Conservation (phyloP, 2,888 invertebrate genomes). For the Cephus sareptanus region DNA sequence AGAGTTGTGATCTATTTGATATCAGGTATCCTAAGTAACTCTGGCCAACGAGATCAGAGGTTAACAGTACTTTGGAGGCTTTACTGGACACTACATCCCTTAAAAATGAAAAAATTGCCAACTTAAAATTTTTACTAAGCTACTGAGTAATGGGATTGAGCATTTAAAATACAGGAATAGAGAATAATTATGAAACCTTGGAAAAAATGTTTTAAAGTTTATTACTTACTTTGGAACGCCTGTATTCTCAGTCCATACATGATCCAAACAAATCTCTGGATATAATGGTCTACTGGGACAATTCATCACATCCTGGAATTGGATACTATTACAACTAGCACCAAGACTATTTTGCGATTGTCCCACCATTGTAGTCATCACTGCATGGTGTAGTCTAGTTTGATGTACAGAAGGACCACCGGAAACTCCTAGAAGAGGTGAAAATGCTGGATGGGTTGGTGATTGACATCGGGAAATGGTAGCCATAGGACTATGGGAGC, state of each 20-base stretch:
- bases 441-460: conserved; percentile 58
- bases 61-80: conserved; percentile 83
- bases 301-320: conserved; percentile 45
- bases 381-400: conserved; percentile 54
- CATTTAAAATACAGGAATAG: conserved; percentile 12
- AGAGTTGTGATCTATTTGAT: conserved; percentile 73
- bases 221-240: conserved; percentile 56
- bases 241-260: conserved; percentile 86
- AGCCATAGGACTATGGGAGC: conserved; percentile 69
- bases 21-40: conserved; percentile 84
- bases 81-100: conserved; percentile 69
- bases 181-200: background rate
- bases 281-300: conserved; percentile 73
- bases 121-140: background rate
- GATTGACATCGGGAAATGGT: conserved; percentile 67
- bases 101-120: conserved; percentile 39
- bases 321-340: conserved; percentile 48
- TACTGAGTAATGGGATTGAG: background rate
- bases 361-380: conserved; percentile 48
- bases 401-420: conserved; percentile 46
- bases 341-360: conserved; percentile 47
- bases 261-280: conserved; percentile 89
- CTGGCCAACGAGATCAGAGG: conserved; percentile 87
- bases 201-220: background rate
- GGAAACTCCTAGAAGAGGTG: conserved; percentile 47